Evolutionary conservation across 2,888 invertebrate species (phyloP).

Genomic region (Phlogophora meticulosa): DNA sequence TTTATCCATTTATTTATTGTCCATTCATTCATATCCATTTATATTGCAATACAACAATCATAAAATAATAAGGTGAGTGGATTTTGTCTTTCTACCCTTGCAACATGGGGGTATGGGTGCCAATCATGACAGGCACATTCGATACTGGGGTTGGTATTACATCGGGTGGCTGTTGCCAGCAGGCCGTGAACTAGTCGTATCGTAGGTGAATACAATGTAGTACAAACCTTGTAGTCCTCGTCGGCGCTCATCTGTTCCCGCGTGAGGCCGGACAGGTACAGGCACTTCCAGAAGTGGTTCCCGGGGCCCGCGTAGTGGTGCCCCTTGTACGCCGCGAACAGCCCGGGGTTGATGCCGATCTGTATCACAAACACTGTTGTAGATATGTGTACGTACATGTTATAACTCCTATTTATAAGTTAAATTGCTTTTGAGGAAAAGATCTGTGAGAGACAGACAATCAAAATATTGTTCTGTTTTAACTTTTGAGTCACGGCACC

Average conservation of each 20-base stretch:
- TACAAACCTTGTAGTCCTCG: constrained; percentile 95
- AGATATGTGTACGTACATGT: constrained; percentile 10
- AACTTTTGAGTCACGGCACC: neutral
- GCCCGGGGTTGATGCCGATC: constrained; percentile 99
- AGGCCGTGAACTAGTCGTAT: no score
- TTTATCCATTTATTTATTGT: no score
- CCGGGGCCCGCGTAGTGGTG: constrained; percentile 99
- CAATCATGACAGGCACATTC: no score
- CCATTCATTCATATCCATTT: no score
- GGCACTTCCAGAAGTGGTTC: constrained; percentile 99
- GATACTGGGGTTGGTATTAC: no score
- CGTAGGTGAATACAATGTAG: no score
- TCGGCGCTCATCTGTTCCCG: constrained; percentile 98
- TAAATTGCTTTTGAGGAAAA: neutral
- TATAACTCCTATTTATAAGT: neutral
- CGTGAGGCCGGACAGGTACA: constrained; percentile 98
- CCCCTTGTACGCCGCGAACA: constrained; percentile 99
- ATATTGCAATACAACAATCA: no score
- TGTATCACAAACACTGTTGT: constrained; percentile 80
- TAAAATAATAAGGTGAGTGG: no score
- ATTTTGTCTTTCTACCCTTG: no score
- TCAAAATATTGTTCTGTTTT: neutral
- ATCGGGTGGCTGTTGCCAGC: no score
- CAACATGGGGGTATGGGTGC: no score
- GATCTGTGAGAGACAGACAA: neutral